Conservation (phyloP, 2,113 vertebrate genomes). For the Megaceryle maxima region DNA sequence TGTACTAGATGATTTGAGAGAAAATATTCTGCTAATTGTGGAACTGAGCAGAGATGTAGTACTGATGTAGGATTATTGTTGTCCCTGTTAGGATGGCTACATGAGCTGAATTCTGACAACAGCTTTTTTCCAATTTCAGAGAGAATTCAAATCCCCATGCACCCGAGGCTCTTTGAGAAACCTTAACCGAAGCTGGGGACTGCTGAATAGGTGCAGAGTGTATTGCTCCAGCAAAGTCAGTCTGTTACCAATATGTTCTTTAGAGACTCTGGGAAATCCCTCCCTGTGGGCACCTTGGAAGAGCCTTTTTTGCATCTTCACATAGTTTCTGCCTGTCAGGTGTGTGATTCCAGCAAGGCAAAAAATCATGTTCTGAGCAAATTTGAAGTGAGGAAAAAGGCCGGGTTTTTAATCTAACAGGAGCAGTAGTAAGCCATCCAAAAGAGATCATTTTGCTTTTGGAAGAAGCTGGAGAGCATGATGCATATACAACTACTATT, state of each 20-base stretch:
- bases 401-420: neutral
- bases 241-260: accelerated
- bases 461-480: neutral
- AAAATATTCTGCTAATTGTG: neutral
- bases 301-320: neutral
- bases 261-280: neutral
- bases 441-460: neutral
- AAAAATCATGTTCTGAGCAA: neutral
- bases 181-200: neutral
- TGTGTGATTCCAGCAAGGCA: neutral
- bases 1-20: neutral
- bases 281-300: neutral
- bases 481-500: neutral
- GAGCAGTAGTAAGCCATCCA: neutral
- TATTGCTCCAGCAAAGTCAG: neutral
- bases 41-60: neutral
- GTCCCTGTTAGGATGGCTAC: neutral
- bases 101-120: neutral
- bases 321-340: neutral
- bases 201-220: neutral
- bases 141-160: neutral
- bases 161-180: neutral
- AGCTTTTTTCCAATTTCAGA: neutral
- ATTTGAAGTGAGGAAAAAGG: neutral
- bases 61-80: neutral